Evolutionary conservation across 2,888 invertebrate species (phyloP), one percentile per base, ranked within the genome.

Genomic region (Amiota minor): DNA sequence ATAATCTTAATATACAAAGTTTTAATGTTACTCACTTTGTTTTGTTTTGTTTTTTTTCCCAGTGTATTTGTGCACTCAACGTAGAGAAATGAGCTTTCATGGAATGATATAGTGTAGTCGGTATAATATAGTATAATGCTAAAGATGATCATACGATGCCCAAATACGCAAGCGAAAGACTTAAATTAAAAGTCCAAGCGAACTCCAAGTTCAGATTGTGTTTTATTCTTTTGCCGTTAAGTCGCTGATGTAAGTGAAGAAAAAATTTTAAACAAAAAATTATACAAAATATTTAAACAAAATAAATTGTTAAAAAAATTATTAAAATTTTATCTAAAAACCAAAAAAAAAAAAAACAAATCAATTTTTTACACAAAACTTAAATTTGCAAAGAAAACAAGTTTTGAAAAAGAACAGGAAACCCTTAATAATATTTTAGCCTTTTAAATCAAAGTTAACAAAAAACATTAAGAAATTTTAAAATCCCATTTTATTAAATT

Each of bases 131-230:
- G 35, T 35, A 35, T 23, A 3, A 35, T 16, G 16, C 6, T 45
- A 18, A 49, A 20, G 67, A 67, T 20, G 67, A 68, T 68, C 67
- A 23, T 68, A 68, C 67, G 67, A 68, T 68, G 53, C 46, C 45
- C 56, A 16, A 70, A 56, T 45, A 35, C 4, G 35, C 45, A 11
- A 45, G 46, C 55, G 46, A 72, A 68, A 50, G 70, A 73, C 80
- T 86, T 86, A 86, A 85, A 86, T 85, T 87, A 78, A 79, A 79
- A 79, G 79, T 68, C 74, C 75, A 76, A 77, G 75, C 75, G 78
- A 70, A 76, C 76, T 77, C 78, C 80, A 73, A 78, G 81, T 78
- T 85, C 86, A 86, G 82, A 87, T 79, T 78, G 85, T 85, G 80
- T 75, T 80, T 79, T 78, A 81, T 84, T 82, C 80, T 85, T 76